Evolutionary conservation across 1,140 invertebrate genomes (phyloP), one percentile per base, ranked within the genome.

Genomic region (Chironomus striatipennis): DNA sequence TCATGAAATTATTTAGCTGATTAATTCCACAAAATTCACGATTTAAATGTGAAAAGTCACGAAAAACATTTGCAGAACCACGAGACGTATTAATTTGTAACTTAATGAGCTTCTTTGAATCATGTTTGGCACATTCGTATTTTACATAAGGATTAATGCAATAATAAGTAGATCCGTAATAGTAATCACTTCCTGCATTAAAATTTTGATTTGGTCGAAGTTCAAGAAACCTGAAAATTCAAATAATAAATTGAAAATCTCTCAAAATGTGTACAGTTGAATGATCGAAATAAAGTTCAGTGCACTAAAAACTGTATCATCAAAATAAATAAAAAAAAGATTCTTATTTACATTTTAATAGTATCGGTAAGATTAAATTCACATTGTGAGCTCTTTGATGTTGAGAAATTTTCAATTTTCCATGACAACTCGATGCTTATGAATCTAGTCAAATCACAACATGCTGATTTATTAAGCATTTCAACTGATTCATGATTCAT

Each of bases 141-240:
- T 57, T 57, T 15, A 57, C 47, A 57, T n/a, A 57, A 5, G 47
- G 47, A 57, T 57, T 57, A 15, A 57, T 57, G 4, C 47, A 57
- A 15, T n/a, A 57, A 57, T 57, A 57, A n/a, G 8, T 57, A 5
- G 47, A 57, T 57, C 47, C 47, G 15, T 57, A 57, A 15, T 57
- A 57, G n/a, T 57, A 57, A 1, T 57, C 47, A 57, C 47, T 57
- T 15, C 47, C 47, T n/a, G 47, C 9, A 57, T 57, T 12, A 15
- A 57, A 57, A 57, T 57, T 57, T 57, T 57, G 47, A 57, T 57
- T 57, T 12, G n/a, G 12, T 57, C 47, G 47, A 57, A 57, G 47
- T 57, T 57, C 47, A 57, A 57, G 47, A n/a, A 57, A 57, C 47
- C 47, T 57, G 12, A n/a, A 12, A 57, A 12, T 8, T 12, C 15